Evolutionary conservation across 2,797 vertebrate species (phyloP), one percentile per base, ranked within the genome.

Genomic region (Eulemur mongoz): DNA sequence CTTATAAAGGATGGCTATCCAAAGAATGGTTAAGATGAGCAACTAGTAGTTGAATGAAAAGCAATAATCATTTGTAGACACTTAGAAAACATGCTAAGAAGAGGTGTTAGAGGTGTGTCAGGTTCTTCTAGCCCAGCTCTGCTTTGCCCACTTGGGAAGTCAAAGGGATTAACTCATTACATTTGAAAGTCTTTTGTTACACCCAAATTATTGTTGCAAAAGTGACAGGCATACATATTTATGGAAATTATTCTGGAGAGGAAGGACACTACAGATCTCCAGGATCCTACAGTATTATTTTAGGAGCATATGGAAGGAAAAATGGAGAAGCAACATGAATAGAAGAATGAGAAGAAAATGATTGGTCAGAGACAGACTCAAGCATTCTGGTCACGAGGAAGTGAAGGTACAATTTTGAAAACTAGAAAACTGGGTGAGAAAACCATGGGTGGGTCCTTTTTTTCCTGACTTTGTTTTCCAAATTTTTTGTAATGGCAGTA

Each of bases 181-280:
- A 57, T 86, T 25, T 67, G 86, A 38, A 91, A n/a, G 79, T 81
- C 75, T 91, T 80, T 81, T 48, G 78, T 83, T 76, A 89, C 57
- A 30, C 15, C 43, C 48, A 57, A 63, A 65, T 80, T 43, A 59
- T 2, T 75, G 32, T 79, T 80, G 70, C 65, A 76, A n/a, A 95
- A 80, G 38, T 88, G 38, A 91, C 48, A 40, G 35, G 38, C 25
- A 7, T 91, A 20, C 25, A 8, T 91, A 20, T 83, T 87, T 82
- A 40, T 90, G 57, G 76, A 75, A 61, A 40, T 82, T 57, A 57
- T 40, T 79, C 43, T 92, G 70, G 50, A 88, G 86, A 91, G 20
- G 18, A 79, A 38, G 38, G 72, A 35, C 25, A 45, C 65, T 67
- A 10, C 12, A 61, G 25, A 90, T 82, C 35, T 30, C 70, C n/a